phyloP scores from a whole-genome alignment of 2,888 invertebrate genomes.

The Sphinx pinastri region DNA sequence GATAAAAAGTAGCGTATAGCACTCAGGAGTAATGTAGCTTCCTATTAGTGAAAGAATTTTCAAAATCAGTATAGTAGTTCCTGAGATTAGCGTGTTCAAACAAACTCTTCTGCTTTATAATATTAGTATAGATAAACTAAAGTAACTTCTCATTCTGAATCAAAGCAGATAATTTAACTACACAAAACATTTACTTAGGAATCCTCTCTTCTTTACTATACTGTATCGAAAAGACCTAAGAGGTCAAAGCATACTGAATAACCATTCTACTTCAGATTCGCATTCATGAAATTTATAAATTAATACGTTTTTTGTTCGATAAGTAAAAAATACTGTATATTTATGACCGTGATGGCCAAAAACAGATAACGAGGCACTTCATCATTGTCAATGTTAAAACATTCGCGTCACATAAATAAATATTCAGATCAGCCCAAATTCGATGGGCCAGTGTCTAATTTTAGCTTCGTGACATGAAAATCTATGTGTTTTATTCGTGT shows the following conservation, averaged over 20 bases:
- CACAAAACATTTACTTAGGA: no score
- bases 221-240: no score
- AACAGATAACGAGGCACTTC: background rate
- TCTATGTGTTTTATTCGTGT: background rate
- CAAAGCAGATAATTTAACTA: no score
- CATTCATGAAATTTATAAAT: background rate
- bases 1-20: no score
- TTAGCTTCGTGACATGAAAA: slow-evolving; percentile 15
- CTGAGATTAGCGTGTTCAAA: no score
- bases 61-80: no score
- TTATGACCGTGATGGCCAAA: background rate
- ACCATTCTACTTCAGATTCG: background rate
- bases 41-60: no score
- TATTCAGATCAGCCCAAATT: slow-evolving; percentile 20
- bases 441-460: slow-evolving; percentile 11
- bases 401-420: slow-evolving; percentile 7
- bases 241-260: background rate
- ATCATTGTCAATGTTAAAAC: slow-evolving; percentile 16
- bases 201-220: no score
- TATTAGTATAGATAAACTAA: no score
- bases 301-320: background rate
- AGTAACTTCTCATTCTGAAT: no score
- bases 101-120: no score
- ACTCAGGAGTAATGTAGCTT: no score
- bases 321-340: background rate